A percentile compares a stretch with the other conserved stretches of the same genome.
Conservation (phyloP, 2,797 vertebrate genomes). For the Lepus oiostolus region DNA sequence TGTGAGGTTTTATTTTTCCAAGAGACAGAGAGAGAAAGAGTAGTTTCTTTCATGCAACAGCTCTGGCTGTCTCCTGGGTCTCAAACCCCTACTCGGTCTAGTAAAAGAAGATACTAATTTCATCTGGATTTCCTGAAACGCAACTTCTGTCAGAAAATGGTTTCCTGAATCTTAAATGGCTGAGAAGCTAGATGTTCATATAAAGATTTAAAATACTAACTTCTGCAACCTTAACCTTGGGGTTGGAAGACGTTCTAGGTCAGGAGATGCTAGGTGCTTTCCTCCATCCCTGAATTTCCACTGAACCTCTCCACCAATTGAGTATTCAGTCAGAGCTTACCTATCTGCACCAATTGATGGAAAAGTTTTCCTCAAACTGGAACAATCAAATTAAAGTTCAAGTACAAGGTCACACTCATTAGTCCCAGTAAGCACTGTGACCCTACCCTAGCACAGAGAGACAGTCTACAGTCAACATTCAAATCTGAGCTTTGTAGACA, state of each 20-base stretch:
- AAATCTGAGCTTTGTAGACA: not conserved
- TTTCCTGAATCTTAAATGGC: slow-evolving; percentile 57
- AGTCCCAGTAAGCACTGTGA: not conserved
- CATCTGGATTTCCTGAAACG: slow-evolving; percentile 45
- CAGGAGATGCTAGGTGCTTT: not conserved
- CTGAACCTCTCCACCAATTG: not conserved
- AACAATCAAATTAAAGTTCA: slow-evolving; percentile 26
- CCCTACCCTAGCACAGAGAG: not conserved
- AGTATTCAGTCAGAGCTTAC: not conserved
- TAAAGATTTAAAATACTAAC: slow-evolving; percentile 14
- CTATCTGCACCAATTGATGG: not conserved
- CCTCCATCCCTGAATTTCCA: not conserved
- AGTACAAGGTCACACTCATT: not conserved
- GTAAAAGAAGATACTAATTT: slow-evolving; percentile 65
- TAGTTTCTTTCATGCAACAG: slow-evolving; percentile 73
- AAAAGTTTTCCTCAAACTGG: slow-evolving; percentile 25
- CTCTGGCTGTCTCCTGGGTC: slow-evolving; percentile 61
- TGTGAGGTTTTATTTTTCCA: slow-evolving; percentile 77
- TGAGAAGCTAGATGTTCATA: not conserved
- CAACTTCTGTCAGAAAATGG: slow-evolving; percentile 32
- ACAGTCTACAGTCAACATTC: fast-evolving
- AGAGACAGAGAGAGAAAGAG: slow-evolving; percentile 7
- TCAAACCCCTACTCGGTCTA: slow-evolving; percentile 54
- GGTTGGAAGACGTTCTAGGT: slow-evolving; percentile 5
- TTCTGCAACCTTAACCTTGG: slow-evolving; percentile 25